These are phyloP conservation scores for Grantiella picta DNA, from an alignment of 2,113 vertebrate species.

Conservation along the genomic window DNA sequence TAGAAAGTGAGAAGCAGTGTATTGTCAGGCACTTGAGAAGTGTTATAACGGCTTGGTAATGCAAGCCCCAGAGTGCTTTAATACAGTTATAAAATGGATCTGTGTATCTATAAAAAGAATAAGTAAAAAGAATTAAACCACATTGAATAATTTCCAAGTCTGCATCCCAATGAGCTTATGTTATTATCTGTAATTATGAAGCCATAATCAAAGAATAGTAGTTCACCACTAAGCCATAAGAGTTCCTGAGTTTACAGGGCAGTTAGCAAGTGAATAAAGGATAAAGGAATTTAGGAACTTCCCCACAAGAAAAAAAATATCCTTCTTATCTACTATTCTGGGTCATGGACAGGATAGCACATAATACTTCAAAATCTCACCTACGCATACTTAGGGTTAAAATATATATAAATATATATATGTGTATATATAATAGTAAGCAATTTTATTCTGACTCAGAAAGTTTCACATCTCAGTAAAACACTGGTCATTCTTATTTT, in stretches of 20 bases:
- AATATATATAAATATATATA: neutral
- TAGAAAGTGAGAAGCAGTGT: neutral
- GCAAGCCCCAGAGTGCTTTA: neutral
- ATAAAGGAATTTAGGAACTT: neutral
- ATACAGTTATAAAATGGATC: neutral
- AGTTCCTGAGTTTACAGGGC: neutral
- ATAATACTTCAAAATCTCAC: neutral
- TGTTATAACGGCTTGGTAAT: neutral
- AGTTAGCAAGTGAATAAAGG: neutral
- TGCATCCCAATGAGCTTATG: neutral
- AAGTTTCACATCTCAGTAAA: neutral
- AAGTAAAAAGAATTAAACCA: neutral
- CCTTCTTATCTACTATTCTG: neutral
- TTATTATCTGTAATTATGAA: neutral
- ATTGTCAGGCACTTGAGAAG: neutral
- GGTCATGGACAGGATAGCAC: neutral
- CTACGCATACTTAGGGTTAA: neutral
- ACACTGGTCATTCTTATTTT: neutral
- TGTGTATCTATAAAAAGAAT: slow-evolving; percentile 17
- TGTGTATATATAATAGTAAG: neutral
- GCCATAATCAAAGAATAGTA: slow-evolving; percentile 7
- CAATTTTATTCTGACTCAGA: neutral
- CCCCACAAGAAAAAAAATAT: neutral
- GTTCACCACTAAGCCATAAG: slow-evolving; percentile 3
- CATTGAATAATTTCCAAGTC: slow-evolving; percentile 27